phyloP scores from a whole-genome alignment of 2,113 vertebrate genomes.

The Coturnix japonica region DNA sequence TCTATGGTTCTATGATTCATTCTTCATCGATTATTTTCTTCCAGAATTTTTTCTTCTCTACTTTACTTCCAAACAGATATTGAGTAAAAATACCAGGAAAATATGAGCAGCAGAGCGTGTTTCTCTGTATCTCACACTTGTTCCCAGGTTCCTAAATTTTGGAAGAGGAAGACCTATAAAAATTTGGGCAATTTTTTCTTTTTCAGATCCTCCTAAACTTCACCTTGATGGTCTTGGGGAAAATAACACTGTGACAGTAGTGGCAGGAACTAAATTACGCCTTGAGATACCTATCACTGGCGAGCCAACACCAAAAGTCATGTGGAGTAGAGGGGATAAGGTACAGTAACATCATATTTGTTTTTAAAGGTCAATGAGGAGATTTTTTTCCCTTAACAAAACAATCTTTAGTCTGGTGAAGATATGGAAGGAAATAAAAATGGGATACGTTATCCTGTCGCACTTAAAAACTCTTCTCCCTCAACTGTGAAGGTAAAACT shows the following conservation, averaged over 20 bases:
- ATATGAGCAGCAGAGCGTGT: neutral
- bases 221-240: constrained; percentile 90
- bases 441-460: neutral
- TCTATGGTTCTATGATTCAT: neutral
- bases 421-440: neutral
- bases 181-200: neutral
- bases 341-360: constrained; percentile 58
- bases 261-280: constrained; percentile 96
- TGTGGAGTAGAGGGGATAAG: constrained; percentile 96
- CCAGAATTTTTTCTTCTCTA: neutral
- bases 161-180: neutral
- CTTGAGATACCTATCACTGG: constrained; percentile 93
- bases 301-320: constrained; percentile 90
- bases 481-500: neutral
- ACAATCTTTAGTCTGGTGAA: neutral
- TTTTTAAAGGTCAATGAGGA: neutral
- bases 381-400: neutral
- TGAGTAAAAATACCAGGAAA: neutral
- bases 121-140: neutral
- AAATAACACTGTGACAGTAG: constrained; percentile 90
- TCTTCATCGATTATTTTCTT: neutral
- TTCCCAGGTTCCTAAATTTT: neutral
- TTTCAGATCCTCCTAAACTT: constrained; percentile 92
- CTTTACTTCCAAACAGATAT: neutral
- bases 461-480: neutral